Evolutionary conservation across 2,113 vertebrate species (phyloP), one percentile per base, ranked within the genome.

Genomic region (Gallinago media): DNA sequence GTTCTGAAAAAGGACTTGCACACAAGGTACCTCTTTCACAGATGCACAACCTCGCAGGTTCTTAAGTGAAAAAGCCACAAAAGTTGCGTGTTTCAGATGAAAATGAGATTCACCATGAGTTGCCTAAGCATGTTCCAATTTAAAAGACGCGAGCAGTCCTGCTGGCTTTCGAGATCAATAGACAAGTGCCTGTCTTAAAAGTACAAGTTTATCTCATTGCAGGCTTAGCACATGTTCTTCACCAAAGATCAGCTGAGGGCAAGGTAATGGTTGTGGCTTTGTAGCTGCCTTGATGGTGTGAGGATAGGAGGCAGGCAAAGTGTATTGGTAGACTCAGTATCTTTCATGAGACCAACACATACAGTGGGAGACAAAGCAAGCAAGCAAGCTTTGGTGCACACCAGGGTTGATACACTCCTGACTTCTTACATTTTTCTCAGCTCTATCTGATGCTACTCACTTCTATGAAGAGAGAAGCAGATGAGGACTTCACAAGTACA

Each of bases 41-140:
- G 29, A 32, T 13, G 10, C 0, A 0, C 17, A 50, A 14, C 32
- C 8, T 56, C 26, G 40, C 27, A 36, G 34, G 15, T 9, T 90
- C 38, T 62, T n/a, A 27, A 70, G 36, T 7, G 8, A 63, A 89
- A 85, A 76, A 54, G 15, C 15, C 29, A 58, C 17, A 21, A 23
- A 87, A 63, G 16, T 29, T 42, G 31, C 25, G 6, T 27, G 62
- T 83, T 80, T 40, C 47, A 47, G 17, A 66, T 55, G 8, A 73
- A 89, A 66, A 46, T 13, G 15, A 52, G 65, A 36, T 58, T 38
- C 47, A 18, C 34, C 70, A 27, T 8, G 20, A 86, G 82, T 18
- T 67, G 11, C n/a, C 73, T 65, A 58, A 66, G 22, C 25, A 40
- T 3, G 12, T 52, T 71, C 63, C 27, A 50, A 32, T 59, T 93